A percentile compares a stretch with the other conserved stretches of the same genome.
These are phyloP conservation scores for Harlomillsia oculata DNA, from an alignment of 1,140 invertebrate genomes.

Conservation along the genomic window DNA sequence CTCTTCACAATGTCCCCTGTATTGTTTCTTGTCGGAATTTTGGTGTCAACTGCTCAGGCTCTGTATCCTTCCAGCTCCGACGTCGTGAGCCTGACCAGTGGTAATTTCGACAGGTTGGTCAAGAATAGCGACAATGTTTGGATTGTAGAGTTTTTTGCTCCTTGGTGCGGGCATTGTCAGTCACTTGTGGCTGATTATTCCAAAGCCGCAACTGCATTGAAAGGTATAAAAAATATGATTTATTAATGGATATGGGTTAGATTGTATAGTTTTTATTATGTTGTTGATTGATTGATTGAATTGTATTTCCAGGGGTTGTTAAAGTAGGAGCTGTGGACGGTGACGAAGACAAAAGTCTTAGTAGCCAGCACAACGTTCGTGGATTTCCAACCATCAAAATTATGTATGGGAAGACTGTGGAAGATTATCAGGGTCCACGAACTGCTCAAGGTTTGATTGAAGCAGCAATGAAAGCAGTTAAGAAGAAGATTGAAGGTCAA, in stretches of 20 bases:
- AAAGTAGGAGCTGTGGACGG: slow-evolving; percentile 91
- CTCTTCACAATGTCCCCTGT: background rate
- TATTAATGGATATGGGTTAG: background rate
- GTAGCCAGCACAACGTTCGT: slow-evolving; percentile 65
- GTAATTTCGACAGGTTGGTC: slow-evolving; percentile 82
- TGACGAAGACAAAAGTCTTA: slow-evolving; percentile 75
- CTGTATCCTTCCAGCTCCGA: slow-evolving; percentile 70
- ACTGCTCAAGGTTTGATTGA: slow-evolving; percentile 79
- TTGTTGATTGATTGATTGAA: slow-evolving; percentile 4
- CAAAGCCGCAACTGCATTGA: slow-evolving; percentile 76
- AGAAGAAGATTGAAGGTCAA: slow-evolving; percentile 56
- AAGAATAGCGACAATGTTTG: slow-evolving; percentile 74
- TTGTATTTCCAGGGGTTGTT: slow-evolving; percentile 61
- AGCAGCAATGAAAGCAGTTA: slow-evolving; percentile 60
- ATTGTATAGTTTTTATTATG: background rate
- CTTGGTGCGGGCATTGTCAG: slow-evolving; percentile 57
- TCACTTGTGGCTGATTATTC: slow-evolving; percentile 73
- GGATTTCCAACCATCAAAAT: slow-evolving; percentile 97
- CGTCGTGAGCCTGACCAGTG: slow-evolving; percentile 80
- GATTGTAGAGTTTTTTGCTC: slow-evolving; percentile 90
- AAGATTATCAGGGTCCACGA: slow-evolving; percentile 75
- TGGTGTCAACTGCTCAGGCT: slow-evolving; percentile 45
- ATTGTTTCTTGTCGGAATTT: background rate
- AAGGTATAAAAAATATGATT: slow-evolving; percentile 46
- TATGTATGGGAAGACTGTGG: slow-evolving; percentile 72